Percentiles rank a stretch among this genome's conserved stretches.
phyloP scores from a whole-genome alignment of 2,113 vertebrate species.

The Nansenia antarctica region DNA sequence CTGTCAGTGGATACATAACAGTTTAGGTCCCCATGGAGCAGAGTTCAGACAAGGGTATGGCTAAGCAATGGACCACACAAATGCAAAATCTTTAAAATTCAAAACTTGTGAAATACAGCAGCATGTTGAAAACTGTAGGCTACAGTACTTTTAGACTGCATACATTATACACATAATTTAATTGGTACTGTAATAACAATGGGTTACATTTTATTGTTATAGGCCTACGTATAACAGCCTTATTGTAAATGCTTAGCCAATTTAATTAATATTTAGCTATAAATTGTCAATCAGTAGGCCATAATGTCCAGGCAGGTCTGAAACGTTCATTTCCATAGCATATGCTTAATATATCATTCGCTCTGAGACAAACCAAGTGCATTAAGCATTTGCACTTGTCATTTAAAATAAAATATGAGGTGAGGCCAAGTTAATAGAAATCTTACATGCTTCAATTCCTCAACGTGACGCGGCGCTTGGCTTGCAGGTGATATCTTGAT shows the following conservation, averaged over 20 bases:
- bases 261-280: no score
- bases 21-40: not conserved
- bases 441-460: constrained; percentile 3
- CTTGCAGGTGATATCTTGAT: not conserved
- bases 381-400: no score
- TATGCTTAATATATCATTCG: not conserved
- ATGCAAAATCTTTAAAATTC: not conserved
- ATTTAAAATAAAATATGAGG: no score
- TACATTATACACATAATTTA: not conserved
- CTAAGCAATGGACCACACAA: not conserved
- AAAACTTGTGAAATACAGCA: not conserved
- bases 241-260: not conserved
- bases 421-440: not conserved
- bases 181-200: not conserved
- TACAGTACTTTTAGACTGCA: not conserved
- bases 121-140: not conserved
- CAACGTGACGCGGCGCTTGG: not conserved
- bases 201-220: not conserved
- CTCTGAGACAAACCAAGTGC: no score
- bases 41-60: not conserved
- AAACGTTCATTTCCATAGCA: not conserved
- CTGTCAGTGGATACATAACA: not conserved
- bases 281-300: not conserved
- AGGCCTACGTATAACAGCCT: not conserved
- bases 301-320: not conserved